Base-by-base conservation (phyloP, 2,888 invertebrate species). In the Orthosia incerta region DNA sequence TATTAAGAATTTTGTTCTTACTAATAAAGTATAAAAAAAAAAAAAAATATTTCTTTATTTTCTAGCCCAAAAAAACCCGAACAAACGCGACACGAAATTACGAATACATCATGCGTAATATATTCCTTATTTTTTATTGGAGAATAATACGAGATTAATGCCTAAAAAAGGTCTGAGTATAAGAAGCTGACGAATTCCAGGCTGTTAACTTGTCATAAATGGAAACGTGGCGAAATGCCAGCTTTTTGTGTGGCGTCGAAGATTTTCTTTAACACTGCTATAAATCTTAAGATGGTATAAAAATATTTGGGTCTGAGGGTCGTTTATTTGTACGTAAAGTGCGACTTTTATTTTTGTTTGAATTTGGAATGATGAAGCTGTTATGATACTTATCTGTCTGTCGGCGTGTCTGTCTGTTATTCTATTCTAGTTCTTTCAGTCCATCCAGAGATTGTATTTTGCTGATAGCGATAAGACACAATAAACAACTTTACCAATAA, bases 161-260 rank as follows among this genome's bases (percentile, higher is more conserved):
- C 13, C 31, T 26, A 11, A 76, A 74, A n/a, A 69, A 55, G 59
- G 59, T 51, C 45, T 71, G 23, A 18, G 11, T 57, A 76, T 61
- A 80, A 76, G 75, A 82, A 77, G 18, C 59, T 45, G 46, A 51
- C 46, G 59, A 50, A 71, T 56, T 64, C 15, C 48, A 57, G 64
- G 72, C 57, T 68, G 63, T 78, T 78, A 82, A 78, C 55, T 78
- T 68, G 67, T 72, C 79, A 82, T 79, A 80, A 80, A 72, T 46
- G 79, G 68, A 45, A 56, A 61, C 53, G 50, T 82, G 78, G 62
- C 59, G 16, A 16, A 39, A 48, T 63, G 83, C 79, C 82, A 71
- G 51, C 65, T 23, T 53, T 46, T 62, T 57, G 26, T 39, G 50
- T 13, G 15, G 56, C 75, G 50, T 62, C 59, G 18, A 77, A 81